Evolutionary conservation across 2,888 invertebrate genomes (phyloP), one percentile per base, ranked within the genome.

Genomic region (Ectropis crepuscularia): DNA sequence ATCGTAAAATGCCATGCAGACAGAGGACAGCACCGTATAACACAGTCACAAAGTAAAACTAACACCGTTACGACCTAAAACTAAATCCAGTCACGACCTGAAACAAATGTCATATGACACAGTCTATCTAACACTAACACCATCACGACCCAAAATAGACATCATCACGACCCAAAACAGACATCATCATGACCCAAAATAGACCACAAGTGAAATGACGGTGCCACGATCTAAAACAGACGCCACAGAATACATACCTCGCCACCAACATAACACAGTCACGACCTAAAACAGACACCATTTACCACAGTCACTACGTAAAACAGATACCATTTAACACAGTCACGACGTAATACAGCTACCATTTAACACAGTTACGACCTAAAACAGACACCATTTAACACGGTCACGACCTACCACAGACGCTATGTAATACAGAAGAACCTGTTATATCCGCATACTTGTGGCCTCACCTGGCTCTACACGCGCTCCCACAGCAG

Each of bases 401-500:
- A n/a, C n/a, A n/a, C n/a, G n/a, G n/a, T n/a, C n/a, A n/a, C n/a
- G n/a, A n/a, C n/a, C n/a, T n/a, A n/a, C n/a, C n/a, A n/a, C n/a
- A n/a, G n/a, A n/a, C n/a, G n/a, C n/a, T n/a, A n/a, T n/a, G n/a
- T n/a, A 48, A 60, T 53, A 53, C 41, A 5, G 46, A 53, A 16
- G 6, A 48, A 38, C 37, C 37, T 49, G 16, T 43, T 1, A 9
- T 6, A 46, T 28, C 12, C 51, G 39, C 62, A 57, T 63, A 63
- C 62, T 63, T 57, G 55, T 16, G 64, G 59, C n/a, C 74, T 67
- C 63, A 89, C 90, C 93, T 99, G 99, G 38, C 98, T 98, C 57
- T 99, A 94, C 0, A 99, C 99, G 81, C 98, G 96, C 90, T 99
- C 99, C 99, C 99, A 99, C 61, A 98, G 96, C 76, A 99, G 90